Conservation (phyloP, 2,113 vertebrate species). For the Phodopus roborovskii region DNA sequence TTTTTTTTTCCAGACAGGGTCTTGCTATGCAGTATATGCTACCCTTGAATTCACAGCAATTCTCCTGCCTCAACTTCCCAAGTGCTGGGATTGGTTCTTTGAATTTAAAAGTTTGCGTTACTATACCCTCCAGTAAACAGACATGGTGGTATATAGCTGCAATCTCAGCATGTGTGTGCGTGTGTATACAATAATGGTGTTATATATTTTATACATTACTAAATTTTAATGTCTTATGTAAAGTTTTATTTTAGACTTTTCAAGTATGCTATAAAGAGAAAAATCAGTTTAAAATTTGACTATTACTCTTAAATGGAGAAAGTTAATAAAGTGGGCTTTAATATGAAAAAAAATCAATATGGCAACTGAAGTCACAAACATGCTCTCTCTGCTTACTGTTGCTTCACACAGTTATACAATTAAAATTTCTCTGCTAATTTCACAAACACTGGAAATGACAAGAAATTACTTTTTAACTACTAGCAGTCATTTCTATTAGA, state of each 20-base stretch:
- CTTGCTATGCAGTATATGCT: neutral
- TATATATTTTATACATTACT: conserved; percentile 5
- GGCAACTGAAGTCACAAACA: conserved; percentile 46
- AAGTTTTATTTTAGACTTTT: conserved; percentile 45
- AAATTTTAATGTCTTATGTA: conserved; percentile 29
- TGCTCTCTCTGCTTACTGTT: neutral
- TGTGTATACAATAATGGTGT: neutral
- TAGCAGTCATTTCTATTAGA: conserved; percentile 35
- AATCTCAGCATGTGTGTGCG: neutral
- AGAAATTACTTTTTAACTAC: conserved; percentile 17
- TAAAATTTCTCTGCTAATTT: conserved; percentile 47
- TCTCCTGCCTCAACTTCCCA: neutral
- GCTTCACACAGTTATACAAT: conserved; percentile 3
- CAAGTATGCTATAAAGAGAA: neutral
- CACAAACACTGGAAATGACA: neutral
- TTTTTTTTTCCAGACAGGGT: neutral
- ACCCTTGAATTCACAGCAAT: neutral
- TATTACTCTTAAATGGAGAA: neutral
- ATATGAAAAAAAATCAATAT: neutral
- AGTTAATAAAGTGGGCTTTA: neutral
- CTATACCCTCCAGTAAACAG: neutral
- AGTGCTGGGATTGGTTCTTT: neutral
- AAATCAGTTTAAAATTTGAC: conserved; percentile 2
- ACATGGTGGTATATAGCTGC: neutral
- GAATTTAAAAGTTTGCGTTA: conserved; percentile 1